Evolutionary conservation across 2,797 vertebrate genomes (phyloP).

Genomic region (Tangara arthus): DNA sequence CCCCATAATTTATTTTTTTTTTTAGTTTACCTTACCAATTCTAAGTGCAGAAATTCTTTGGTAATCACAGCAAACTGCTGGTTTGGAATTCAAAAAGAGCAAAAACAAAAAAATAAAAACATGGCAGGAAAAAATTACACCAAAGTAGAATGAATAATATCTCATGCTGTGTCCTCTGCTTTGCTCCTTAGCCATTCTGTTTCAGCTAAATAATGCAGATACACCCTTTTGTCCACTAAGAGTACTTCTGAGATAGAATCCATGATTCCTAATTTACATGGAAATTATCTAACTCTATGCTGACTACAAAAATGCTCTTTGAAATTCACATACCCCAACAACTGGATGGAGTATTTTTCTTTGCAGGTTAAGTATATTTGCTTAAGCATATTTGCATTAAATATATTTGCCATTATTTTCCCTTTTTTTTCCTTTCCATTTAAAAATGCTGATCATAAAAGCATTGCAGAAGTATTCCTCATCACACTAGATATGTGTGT

Average conservation of each 20-base stretch:
- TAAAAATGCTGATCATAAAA: background rate
- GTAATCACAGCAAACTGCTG: background rate
- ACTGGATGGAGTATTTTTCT: background rate
- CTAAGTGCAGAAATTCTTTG: background rate
- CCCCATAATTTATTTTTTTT: background rate
- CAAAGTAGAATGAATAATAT: background rate
- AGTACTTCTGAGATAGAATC: background rate
- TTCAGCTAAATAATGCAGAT: background rate
- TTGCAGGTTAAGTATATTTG: background rate
- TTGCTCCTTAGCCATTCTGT: background rate
- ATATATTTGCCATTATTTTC: background rate
- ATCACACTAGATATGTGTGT: background rate
- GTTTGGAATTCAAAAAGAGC: background rate
- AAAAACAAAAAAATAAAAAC: background rate
- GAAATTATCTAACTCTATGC: background rate
- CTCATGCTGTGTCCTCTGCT: background rate
- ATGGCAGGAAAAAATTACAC: background rate
- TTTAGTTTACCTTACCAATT: background rate
- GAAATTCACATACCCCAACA: background rate
- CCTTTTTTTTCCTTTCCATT: background rate
- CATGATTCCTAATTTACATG: background rate
- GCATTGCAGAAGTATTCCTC: background rate
- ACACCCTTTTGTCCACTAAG: background rate
- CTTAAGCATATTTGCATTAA: background rate
- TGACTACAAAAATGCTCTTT: background rate